Conservation (phyloP, 2,888 invertebrate species). For the Salpingus planirostris region DNA sequence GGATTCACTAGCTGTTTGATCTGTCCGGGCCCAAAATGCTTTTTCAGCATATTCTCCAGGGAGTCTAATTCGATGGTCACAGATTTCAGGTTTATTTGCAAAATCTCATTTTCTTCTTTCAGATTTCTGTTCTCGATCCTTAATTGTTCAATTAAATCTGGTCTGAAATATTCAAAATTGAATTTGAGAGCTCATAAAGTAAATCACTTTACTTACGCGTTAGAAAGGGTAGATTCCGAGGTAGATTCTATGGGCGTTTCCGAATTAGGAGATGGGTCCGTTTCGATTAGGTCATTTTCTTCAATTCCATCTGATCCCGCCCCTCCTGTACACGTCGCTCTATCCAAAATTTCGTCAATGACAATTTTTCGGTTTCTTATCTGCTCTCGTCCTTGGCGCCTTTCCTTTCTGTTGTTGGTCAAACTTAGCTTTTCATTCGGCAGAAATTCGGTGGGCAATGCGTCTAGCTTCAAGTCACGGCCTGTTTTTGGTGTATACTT, state of each 20-base stretch:
- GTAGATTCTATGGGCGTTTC: too few relatives aligned
- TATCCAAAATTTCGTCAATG: background rate
- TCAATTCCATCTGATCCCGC: too few relatives aligned
- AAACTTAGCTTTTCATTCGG: background rate
- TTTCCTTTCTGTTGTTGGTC: background rate
- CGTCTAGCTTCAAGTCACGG: background rate
- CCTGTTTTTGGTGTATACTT: background rate
- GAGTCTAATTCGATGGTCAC: background rate
- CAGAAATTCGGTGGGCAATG: background rate
- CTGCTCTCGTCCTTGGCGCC: background rate
- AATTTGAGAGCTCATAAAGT: background rate
- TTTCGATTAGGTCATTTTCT: too few relatives aligned
- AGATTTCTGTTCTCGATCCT: background rate
- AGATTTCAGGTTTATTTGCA: background rate
- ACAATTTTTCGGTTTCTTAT: background rate
- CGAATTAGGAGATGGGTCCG: too few relatives aligned
- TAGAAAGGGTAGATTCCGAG: too few relatives aligned
- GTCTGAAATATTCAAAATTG: too few relatives aligned
- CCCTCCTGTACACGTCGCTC: too few relatives aligned
- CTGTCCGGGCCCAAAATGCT: constrained; percentile 11
- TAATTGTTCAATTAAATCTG: background rate
- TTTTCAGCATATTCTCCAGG: too few relatives aligned
- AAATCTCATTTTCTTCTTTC: background rate
- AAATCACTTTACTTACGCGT: too few relatives aligned
- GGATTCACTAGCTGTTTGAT: constrained; percentile 11